phyloP scores from a whole-genome alignment of 2,113 vertebrate species.

The Craseonycteris thonglongyai region DNA sequence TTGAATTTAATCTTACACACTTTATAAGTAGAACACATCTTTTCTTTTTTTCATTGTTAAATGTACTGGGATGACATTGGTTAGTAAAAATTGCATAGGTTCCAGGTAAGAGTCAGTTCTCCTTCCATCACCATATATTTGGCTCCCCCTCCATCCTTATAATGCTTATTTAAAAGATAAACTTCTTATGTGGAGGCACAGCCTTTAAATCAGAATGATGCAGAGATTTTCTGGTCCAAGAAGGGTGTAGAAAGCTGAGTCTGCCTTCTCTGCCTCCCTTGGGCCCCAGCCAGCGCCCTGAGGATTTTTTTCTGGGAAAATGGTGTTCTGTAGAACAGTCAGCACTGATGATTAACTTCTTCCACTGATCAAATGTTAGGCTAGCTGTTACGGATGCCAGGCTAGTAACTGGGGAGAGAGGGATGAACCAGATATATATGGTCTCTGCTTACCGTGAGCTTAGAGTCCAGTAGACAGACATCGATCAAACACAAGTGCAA shows the following conservation, averaged over 20 bases:
- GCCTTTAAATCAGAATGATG: neutral
- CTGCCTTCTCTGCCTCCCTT: neutral
- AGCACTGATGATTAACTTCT: neutral
- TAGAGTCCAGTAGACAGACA: neutral
- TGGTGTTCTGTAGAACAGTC: neutral
- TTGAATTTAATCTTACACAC: neutral
- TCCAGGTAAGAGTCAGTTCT: no score
- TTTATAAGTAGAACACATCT: neutral
- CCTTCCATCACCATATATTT: no score
- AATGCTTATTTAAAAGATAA: neutral
- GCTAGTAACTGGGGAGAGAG: neutral
- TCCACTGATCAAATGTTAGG: neutral
- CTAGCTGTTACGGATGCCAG: neutral
- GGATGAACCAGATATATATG: neutral
- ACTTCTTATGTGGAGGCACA: neutral
- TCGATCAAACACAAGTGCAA: neutral
- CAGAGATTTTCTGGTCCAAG: neutral
- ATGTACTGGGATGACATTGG: no score
- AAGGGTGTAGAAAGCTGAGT: rapidly evolving
- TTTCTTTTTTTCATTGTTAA: no score
- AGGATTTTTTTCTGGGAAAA: neutral
- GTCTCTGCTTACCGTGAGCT: neutral
- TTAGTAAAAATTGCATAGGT: no score
- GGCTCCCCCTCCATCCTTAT: no score
- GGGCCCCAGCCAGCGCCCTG: neutral